Evolutionary conservation across 1,140 invertebrate species (phyloP), one percentile per base, ranked within the genome.

Genomic region (Akabosia matsudoensis): DNA sequence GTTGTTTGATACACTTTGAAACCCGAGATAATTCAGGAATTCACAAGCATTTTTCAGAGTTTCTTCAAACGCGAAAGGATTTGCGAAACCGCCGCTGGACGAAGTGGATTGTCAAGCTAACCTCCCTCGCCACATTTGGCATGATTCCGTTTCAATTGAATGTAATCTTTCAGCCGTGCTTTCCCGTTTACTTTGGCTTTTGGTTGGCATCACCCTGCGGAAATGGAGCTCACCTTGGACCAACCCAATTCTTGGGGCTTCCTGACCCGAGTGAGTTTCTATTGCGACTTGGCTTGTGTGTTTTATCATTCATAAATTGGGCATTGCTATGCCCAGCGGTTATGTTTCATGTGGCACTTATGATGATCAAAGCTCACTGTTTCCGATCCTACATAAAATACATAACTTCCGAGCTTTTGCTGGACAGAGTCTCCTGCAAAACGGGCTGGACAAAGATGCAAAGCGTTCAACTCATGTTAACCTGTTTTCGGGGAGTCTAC

Each of bases 101-200:
- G 24, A 61, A 61, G 24, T 61, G 54, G 54, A 61, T 61, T 61
- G 24, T 24, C 13, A 61, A 61, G 24, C 7, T 61, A 22, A n/a
- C 14, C 7, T 13, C 24, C 3, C 14, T 61, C 54, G 24, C 13
- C 54, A 61, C 24, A 4, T 61, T 61, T 24, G 13, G 13, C 14
- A 61, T 61, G 54, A 14, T 61, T 7, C 54, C 54, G 24, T 61
- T 61, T 22, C 54, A 61, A 22, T 22, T 61, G n/a, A 61, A 61
- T 22, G 54, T 22, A 4, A 61, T 61, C 24, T 13, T 61, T 4
- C 14, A 61, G 54, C 54, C 54, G 4, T 61, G 54, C 54, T 61
- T 61, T 61, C 54, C 54, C 7, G 54, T 61, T 24, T 61, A 61
- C 54, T 61, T 61, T 24, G 54, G 54, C 54, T 61, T 61, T 24